phyloP scores from a whole-genome alignment of 2,797 vertebrate species.

The Tenualosa thibaudeaui region DNA sequence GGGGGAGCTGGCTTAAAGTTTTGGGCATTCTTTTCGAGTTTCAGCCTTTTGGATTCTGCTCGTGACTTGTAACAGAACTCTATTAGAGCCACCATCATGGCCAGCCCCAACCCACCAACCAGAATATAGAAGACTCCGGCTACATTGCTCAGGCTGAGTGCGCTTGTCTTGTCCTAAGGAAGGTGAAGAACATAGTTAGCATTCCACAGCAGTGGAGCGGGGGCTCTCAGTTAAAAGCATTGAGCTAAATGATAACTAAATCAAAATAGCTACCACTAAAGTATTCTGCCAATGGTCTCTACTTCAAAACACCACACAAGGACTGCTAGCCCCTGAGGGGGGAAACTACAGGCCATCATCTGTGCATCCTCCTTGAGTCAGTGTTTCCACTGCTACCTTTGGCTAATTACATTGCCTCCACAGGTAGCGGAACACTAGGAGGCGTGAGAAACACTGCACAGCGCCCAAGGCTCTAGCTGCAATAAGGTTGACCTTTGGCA shows the following conservation, averaged over 20 bases:
- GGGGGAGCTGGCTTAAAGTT: slow-evolving; percentile 98
- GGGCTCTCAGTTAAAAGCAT: slow-evolving; percentile 54
- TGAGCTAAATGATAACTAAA: slow-evolving; percentile 51
- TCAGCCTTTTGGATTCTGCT: slow-evolving; percentile 98
- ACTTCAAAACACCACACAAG: slow-evolving; percentile 48
- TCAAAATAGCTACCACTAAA: slow-evolving; percentile 31
- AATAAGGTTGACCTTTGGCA: slow-evolving; percentile 43
- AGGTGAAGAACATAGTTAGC: slow-evolving; percentile 83
- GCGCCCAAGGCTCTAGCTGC: background rate
- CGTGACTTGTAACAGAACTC: slow-evolving; percentile 99
- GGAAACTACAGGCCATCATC: slow-evolving; percentile 35
- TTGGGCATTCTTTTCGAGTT: slow-evolving; percentile 98
- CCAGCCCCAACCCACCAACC: slow-evolving; percentile 97
- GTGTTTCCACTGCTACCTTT: slow-evolving; percentile 49
- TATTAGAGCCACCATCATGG: slow-evolving; percentile 99
- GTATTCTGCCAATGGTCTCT: slow-evolving; percentile 38
- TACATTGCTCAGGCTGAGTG: slow-evolving; percentile 99
- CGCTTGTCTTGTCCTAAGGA: slow-evolving; percentile 99
- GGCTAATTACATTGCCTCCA: slow-evolving; percentile 37
- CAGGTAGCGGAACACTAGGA: slow-evolving; percentile 50
- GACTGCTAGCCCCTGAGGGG: slow-evolving; percentile 48
- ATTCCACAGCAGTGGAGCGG: slow-evolving; percentile 62
- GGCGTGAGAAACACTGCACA: slow-evolving; percentile 4
- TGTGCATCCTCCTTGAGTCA: slow-evolving; percentile 37
- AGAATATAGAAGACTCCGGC: slow-evolving; percentile 99